Evolutionary conservation across 2,888 invertebrate genomes (phyloP).

Genomic region (Netelia virgata): DNA sequence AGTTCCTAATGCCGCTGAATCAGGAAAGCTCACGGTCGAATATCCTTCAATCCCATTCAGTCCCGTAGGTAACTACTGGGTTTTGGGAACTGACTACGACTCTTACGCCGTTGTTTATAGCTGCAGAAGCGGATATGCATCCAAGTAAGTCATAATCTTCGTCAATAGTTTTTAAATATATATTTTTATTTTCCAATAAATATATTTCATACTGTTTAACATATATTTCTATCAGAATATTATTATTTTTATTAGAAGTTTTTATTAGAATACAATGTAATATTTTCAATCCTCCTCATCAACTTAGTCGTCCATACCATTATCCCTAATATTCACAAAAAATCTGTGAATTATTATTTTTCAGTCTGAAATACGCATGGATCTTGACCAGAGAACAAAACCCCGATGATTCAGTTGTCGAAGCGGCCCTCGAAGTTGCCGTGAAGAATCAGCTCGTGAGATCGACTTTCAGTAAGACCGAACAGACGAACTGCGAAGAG

Average conservation of each 20-base stretch:
- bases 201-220: neutral
- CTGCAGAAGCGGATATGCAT: slow-evolving; percentile 87
- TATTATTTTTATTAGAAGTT: no score
- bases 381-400: slow-evolving; percentile 88
- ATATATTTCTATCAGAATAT: no score
- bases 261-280: no score
- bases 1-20: slow-evolving; percentile 85
- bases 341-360: slow-evolving; percentile 56
- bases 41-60: slow-evolving; percentile 88
- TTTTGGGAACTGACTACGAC: slow-evolving; percentile 88
- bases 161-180: slow-evolving; percentile 76
- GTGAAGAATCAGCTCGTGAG: neutral
- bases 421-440: slow-evolving; percentile 86
- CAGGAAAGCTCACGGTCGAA: slow-evolving; percentile 87
- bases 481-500: neutral
- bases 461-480: neutral
- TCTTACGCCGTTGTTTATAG: slow-evolving; percentile 88
- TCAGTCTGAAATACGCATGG: slow-evolving; percentile 86
- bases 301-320: no score
- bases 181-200: neutral
- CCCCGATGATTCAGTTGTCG: slow-evolving; percentile 86
- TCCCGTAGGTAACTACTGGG: slow-evolving; percentile 87
- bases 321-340: no score
- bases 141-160: slow-evolving; percentile 87
- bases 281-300: neutral